These are phyloP conservation scores for Petrosia ficiformis DNA, from an alignment of 37 sponge, comb jelly and placozoan genomes.

Conservation along the genomic window DNA sequence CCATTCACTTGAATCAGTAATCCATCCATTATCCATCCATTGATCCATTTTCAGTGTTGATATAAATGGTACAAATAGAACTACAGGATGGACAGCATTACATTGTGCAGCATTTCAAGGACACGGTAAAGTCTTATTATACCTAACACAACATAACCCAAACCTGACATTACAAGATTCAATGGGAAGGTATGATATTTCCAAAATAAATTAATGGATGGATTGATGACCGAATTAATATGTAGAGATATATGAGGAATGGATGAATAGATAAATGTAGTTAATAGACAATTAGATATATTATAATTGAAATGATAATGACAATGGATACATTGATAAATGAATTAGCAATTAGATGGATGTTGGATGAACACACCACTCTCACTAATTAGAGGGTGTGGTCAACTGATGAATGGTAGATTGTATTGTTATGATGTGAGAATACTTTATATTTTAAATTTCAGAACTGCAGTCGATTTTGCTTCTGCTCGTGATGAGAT, in stretches of 20 bases:
- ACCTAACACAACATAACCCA: slow-evolving; percentile 47
- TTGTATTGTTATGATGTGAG: no score
- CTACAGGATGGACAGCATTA: slow-evolving; percentile 67
- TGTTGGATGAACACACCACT: no score
- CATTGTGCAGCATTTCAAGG: slow-evolving; percentile 85
- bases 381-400: no score
- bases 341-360: no score
- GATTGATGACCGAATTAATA: not conserved
- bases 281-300: no score
- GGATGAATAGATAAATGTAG: no score
- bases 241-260: no score
- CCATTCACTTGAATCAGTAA: no score
- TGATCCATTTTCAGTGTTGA: slow-evolving; percentile 50
- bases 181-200: slow-evolving; percentile 39
- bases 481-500: slow-evolving; percentile 58
- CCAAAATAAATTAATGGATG: not conserved
- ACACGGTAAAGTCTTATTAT: slow-evolving; percentile 62
- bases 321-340: no score
- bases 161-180: slow-evolving; percentile 39
- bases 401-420: no score
- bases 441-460: not conserved
- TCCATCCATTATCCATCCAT: no score
- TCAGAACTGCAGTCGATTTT: slow-evolving; percentile 67
- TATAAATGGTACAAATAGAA: slow-evolving; percentile 49
- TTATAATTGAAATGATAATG: no score